Evolutionary conservation across 2,113 vertebrate species (phyloP).

Genomic region (Meleagris gallopavo): DNA sequence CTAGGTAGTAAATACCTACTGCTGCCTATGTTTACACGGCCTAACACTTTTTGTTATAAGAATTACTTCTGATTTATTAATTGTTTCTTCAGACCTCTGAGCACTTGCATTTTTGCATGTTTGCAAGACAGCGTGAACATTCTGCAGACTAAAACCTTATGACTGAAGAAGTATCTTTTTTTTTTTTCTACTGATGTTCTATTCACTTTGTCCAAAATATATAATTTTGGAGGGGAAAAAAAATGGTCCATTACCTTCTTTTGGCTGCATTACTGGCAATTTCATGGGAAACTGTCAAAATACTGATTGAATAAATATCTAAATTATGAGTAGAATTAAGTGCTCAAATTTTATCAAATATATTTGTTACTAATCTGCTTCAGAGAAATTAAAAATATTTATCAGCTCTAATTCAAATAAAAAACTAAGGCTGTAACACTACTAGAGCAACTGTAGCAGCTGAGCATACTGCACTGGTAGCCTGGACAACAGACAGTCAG

Average conservation of each 20-base stretch:
- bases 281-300: background rate
- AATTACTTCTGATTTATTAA: background rate
- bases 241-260: background rate
- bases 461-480: background rate
- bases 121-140: background rate
- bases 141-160: background rate
- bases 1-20: background rate
- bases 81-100: background rate
- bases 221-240: background rate
- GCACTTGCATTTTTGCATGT: rapidly evolving
- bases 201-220: background rate
- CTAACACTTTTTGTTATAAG: background rate
- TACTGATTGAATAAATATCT: background rate
- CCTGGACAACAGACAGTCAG: background rate
- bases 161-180: background rate
- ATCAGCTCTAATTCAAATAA: background rate
- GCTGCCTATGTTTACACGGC: background rate
- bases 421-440: background rate
- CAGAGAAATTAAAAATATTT: slow-evolving; percentile 21
- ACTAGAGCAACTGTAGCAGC: background rate
- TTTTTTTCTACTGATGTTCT: background rate
- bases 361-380: background rate
- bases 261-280: background rate
- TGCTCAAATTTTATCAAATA: background rate
- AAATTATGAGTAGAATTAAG: background rate